Conservation (phyloP, 2,888 invertebrate species). For the Hirtodrosophila histrioides region DNA sequence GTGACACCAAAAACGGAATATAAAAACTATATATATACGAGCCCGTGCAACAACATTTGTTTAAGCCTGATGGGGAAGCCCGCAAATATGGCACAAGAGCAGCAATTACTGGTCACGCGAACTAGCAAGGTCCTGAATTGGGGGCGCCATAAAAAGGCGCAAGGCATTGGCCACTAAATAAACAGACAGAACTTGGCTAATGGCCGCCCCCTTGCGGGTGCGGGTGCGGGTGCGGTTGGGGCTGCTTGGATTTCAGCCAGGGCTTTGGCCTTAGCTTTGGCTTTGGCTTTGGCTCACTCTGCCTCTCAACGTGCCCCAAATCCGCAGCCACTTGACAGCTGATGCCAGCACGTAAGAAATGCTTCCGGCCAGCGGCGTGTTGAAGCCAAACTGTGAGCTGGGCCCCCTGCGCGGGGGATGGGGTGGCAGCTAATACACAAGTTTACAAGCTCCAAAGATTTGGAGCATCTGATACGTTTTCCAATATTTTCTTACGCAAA, state of each 20-base stretch:
- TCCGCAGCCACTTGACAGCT: constrained; percentile 72
- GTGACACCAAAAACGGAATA: constrained; percentile 28
- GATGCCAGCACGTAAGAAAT: constrained; percentile 56
- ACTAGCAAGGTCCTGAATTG: constrained; percentile 19
- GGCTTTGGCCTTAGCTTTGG: constrained; percentile 34
- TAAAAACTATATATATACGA: constrained; percentile 3
- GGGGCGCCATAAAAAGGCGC: constrained; percentile 56
- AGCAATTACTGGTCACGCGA: constrained; percentile 78
- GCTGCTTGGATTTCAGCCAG: background rate
- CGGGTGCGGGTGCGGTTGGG: background rate
- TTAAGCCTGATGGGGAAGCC: constrained; percentile 63
- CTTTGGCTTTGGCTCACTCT: constrained; percentile 21
- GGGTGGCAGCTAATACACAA: constrained; percentile 4
- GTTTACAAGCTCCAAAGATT: too few relatives aligned
- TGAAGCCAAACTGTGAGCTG: constrained; percentile 28
- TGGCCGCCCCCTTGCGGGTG: constrained; percentile 25
- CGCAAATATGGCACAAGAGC: constrained; percentile 55
- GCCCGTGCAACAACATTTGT: constrained; percentile 62
- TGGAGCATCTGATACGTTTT: too few relatives aligned
- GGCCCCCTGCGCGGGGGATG: background rate
- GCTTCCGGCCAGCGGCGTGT: constrained; percentile 63
- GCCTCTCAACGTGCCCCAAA: constrained; percentile 62
- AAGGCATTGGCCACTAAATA: constrained; percentile 64
- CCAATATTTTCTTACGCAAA: too few relatives aligned
- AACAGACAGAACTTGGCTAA: constrained; percentile 60